phyloP scores from a whole-genome alignment of 2,113 vertebrate species.

The human (Homo sapiens) region GRCh38 chr5:94878001-94878500 shows the following conservation, averaged over 20 bases:
- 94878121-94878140: constrained; percentile 57
- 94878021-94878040: constrained; percentile 31
- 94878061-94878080: constrained; percentile 62
- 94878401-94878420: constrained; percentile 42
- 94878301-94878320: constrained; percentile 48
- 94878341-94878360: constrained; percentile 56
- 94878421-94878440: constrained; percentile 39
- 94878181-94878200: constrained; percentile 46
- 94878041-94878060: constrained; percentile 53
- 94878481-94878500: background rate
- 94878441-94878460: background rate
- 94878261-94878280: background rate
- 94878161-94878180: constrained; percentile 66
- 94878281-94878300: constrained; percentile 42
- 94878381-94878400: constrained; percentile 32
- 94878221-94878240: constrained; percentile 49
- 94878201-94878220: constrained; percentile 30
- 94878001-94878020: constrained; percentile 50
- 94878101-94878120: constrained; percentile 57
- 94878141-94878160: constrained; percentile 60
- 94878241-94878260: constrained; percentile 6
- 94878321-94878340: constrained; percentile 66
- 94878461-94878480: background rate
- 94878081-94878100: constrained; percentile 54
- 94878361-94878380: constrained; percentile 1